Evolutionary conservation across 2,888 invertebrate genomes (phyloP), one percentile per base, ranked within the genome.

Genomic region (Drosophila hamatofila): DNA sequence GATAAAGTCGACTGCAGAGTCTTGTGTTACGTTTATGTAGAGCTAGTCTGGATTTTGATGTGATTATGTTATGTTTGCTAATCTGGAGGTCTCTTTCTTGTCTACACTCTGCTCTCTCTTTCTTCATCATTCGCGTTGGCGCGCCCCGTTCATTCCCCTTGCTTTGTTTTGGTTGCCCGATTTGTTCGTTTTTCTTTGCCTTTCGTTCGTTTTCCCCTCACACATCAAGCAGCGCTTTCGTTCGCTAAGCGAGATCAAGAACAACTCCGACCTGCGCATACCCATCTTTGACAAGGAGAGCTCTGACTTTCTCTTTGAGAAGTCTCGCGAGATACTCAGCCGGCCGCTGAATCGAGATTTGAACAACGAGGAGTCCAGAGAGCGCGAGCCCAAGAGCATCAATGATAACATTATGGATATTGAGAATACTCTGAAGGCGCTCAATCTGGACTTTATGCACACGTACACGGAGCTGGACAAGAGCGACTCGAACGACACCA

Each of bases 271-370:
- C 65, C 92, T 94, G 62, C 94, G 95, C 72, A 93, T 96, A 52
- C 96, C 96, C 2, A 92, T 96, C 18, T 96, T 96, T 94, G 96
- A 96, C 91, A 95, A 95, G 90, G 95, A 95, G n/a, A 95, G 95
- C 14, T 95, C 95, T 0, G 96, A 96, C 91, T 96, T 95, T 89
- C 95, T 95, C 89, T 96, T 96, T 86, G 95, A 96, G 41, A 95
- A 95, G 85, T 96, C 96, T 0, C 94, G 95, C 7, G 96, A 96
- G 90, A 92, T 96, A 16, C 92, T 96, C 3, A 94, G 95, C 41
- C 94, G 95, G 56, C 95, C 95, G 1, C 77, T 93, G 52, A 91
- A 89, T 48, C 77, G 92, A 35, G 92, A 92, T 7, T 49, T 64
- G 11, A 66, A 62, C 48, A 55, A 14, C 39, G 71, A 71, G 41